phyloP scores from a whole-genome alignment of 2,113 vertebrate species.

The Cygnus buccinator region DNA sequence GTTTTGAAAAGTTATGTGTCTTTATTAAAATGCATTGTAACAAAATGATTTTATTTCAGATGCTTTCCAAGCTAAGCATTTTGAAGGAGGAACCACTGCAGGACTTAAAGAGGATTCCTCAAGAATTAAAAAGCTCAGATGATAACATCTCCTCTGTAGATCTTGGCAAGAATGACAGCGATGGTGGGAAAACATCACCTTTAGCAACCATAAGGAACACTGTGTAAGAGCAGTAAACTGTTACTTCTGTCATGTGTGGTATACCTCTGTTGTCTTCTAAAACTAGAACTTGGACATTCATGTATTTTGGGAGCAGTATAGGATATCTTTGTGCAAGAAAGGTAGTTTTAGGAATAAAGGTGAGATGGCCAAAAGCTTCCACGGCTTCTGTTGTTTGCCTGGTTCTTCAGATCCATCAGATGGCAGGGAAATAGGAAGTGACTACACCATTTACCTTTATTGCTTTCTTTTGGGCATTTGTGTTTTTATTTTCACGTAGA shows the following conservation, averaged over 20 bases:
- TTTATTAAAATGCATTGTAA: neutral
- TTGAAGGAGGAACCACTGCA: slow-evolving; percentile 71
- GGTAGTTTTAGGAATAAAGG: neutral
- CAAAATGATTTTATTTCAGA: slow-evolving; percentile 29
- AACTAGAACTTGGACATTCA: neutral
- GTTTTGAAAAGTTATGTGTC: neutral
- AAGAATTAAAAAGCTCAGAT: slow-evolving; percentile 70
- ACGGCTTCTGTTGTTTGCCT: neutral
- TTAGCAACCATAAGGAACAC: neutral
- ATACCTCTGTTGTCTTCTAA: neutral
- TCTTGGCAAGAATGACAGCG: slow-evolving; percentile 11
- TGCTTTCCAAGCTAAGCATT: slow-evolving; percentile 29
- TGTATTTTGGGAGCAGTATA: neutral
- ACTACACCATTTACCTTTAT: neutral
- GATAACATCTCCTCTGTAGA: slow-evolving; percentile 48
- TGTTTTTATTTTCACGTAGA: neutral
- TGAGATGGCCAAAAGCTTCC: neutral
- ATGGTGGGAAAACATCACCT: neutral
- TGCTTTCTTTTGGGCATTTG: neutral
- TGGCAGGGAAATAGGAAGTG: neutral
- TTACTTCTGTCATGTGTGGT: neutral
- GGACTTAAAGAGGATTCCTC: slow-evolving; percentile 75
- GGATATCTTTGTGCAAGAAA: neutral
- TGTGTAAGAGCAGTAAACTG: slow-evolving; percentile 7
- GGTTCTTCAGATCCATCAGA: neutral